These are phyloP conservation scores for Coremacera marginata DNA, from an alignment of 2,888 invertebrate species.

Conservation along the genomic window DNA sequence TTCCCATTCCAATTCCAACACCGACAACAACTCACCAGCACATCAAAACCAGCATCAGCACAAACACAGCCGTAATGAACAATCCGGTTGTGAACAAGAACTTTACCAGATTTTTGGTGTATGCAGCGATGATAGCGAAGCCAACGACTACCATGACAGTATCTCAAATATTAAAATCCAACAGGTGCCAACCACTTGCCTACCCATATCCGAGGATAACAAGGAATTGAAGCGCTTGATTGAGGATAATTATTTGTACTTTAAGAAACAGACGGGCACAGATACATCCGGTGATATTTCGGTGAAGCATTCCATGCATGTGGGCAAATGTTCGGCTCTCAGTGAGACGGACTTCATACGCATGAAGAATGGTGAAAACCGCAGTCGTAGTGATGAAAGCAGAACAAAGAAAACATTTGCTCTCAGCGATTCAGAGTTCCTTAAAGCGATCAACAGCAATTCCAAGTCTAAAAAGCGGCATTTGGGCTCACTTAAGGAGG, in stretches of 20 bases:
- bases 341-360: conserved; percentile 68
- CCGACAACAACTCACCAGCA: conserved; percentile 32
- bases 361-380: conserved; percentile 59
- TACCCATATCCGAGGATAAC: conserved; percentile 68
- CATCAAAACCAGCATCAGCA: conserved; percentile 25
- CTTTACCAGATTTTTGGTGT: conserved; percentile 53
- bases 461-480: conserved; percentile 52
- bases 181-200: conserved; percentile 52
- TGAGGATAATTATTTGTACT: conserved; percentile 68
- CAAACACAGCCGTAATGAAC: conserved; percentile 44
- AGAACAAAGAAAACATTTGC: conserved; percentile 62
- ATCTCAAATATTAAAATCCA: conserved; percentile 38
- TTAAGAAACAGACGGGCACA: conserved; percentile 59
- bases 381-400: conserved; percentile 48
- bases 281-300: background rate
- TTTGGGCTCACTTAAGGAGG: conserved; percentile 48
- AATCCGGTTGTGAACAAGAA: conserved; percentile 47
- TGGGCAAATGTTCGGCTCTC: conserved; percentile 61
- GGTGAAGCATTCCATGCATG: background rate
- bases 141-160: conserved; percentile 61
- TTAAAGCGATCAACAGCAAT: conserved; percentile 57
- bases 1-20: conserved; percentile 33
- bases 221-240: conserved; percentile 68
- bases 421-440: conserved; percentile 68
- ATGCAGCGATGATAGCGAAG: conserved; percentile 61